Percentiles rank a stretch among this genome's conserved stretches.
phyloP scores from a whole-genome alignment of 2,113 vertebrate species.

The Ramphastos sulfuratus region DNA sequence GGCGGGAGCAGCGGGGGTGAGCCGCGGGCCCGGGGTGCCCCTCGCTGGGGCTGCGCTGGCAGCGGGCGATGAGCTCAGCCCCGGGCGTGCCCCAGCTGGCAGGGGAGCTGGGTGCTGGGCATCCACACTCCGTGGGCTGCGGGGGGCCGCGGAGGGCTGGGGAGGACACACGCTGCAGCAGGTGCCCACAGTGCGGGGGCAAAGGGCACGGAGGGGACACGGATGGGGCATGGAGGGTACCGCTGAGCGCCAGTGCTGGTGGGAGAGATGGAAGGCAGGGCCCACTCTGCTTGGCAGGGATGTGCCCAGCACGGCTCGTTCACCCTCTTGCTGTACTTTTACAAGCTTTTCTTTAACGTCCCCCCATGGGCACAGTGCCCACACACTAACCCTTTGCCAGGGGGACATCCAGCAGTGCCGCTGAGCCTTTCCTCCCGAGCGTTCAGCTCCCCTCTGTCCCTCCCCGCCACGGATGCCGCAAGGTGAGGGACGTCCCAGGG shows the following conservation, averaged over 20 bases:
- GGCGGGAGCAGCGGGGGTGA: not conserved
- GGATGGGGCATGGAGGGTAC: not conserved
- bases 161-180: rapidly evolving
- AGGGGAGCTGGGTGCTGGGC: not conserved
- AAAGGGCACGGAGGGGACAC: not conserved
- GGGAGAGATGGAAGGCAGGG: not conserved
- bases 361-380: too few relatives aligned
- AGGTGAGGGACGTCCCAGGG: not conserved
- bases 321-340: not conserved
- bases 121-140: rapidly evolving
- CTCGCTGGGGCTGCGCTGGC: not conserved
- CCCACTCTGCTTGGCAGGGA: not conserved
- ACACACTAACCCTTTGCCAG: too few relatives aligned
- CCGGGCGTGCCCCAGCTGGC: not conserved
- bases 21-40: not conserved
- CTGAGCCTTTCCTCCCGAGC: not conserved
- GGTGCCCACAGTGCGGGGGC: not conserved
- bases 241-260: not conserved
- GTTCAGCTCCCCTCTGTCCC: not conserved
- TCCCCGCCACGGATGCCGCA: rapidly evolving
- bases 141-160: not conserved
- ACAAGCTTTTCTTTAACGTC: not conserved
- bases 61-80: not conserved
- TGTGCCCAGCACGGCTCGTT: not conserved
- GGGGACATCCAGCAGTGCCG: not conserved